Base-by-base conservation (phyloP, 2,113 vertebrate genomes). In the Naja naja region DNA sequence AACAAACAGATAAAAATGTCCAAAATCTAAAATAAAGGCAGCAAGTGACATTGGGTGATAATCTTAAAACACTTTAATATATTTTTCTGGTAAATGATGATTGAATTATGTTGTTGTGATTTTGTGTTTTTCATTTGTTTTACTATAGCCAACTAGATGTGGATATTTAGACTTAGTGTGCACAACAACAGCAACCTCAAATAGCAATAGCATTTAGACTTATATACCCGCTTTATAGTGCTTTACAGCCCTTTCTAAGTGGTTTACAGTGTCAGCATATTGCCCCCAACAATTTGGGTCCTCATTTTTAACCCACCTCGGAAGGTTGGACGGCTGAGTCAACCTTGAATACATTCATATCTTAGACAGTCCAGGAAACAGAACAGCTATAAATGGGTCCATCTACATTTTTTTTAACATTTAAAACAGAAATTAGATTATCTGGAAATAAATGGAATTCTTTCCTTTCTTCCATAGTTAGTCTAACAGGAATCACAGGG, bases 321-420 rank as follows among this genome's bases (percentile, higher is more conserved):
- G 49, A 52, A 52, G 49, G 49, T 11, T 52, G 47, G 47, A 49
- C 47, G 47, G 47, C 8, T 49, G 47, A 49, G 47, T 49, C 47
- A 49, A 49, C 47, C 47, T 49, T 9, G 10, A 52, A 52, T 93
- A 93, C 91, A 91, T 88, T 92, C 90, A 90, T 95, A 94, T 95
- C 96, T 95, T 96, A 96, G 94, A 93, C 85, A 95, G 94, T 95
- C 54, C 91, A 97, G 95, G 95, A 96, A 95, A 55, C 49, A 2
- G 22, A 23, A 10, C 30, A 95, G 91, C 96, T 95, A 93, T 96
- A 96, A 97, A 97, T 96, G 95, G 93, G 95, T 89, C 94, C 91
- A 90, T 93, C 54, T 88, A 97, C 60, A 91, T 93, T 69, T 81
- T n/a, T 30, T 5, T 47, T 22, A 95, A 95, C 92, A 95, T 91